A percentile compares a stretch with the other conserved stretches of the same genome.
These are phyloP conservation scores for Montipora efflorescens DNA, from an alignment of 64 coral and sea anemone species.

Conservation along the genomic window DNA sequence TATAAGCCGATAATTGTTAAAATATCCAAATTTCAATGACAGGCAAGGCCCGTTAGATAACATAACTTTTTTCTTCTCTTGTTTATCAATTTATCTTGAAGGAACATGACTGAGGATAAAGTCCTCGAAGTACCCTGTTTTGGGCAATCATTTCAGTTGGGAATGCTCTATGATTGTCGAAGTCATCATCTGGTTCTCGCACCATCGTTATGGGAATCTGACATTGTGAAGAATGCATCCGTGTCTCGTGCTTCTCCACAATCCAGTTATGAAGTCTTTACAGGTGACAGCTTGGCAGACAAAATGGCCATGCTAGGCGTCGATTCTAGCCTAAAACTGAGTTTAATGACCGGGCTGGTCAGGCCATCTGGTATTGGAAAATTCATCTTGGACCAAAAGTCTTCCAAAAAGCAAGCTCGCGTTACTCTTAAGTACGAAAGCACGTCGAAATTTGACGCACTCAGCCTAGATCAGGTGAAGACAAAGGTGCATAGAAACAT, in stretches of 20 bases:
- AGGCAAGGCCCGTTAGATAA: not conserved
- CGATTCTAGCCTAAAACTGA: constrained; percentile 6
- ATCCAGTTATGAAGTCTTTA: not conserved
- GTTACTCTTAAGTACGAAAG: constrained; percentile 14
- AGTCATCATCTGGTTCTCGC: not conserved
- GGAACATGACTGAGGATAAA: not conserved
- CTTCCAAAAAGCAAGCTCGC: not conserved
- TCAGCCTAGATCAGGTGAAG: not conserved
- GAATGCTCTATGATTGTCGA: constrained; percentile 21
- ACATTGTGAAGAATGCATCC: not conserved
- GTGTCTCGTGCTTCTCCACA: not conserved
- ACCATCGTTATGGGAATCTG: not conserved
- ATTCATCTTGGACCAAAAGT: not conserved
- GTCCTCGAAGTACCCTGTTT: not conserved
- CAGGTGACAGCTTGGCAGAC: not conserved
- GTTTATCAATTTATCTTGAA: not conserved
- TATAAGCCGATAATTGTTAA: no score
- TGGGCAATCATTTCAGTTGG: constrained; percentile 5
- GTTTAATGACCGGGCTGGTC: constrained; percentile 1
- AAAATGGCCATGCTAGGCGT: not conserved
- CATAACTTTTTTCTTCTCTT: not conserved
- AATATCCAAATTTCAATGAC: not conserved
- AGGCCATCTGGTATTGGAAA: not conserved
- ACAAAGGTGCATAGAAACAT: not conserved
- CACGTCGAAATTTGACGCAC: not conserved